Evolutionary conservation across 2,113 vertebrate genomes (phyloP).

Genomic region (Aegypius monachus): DNA sequence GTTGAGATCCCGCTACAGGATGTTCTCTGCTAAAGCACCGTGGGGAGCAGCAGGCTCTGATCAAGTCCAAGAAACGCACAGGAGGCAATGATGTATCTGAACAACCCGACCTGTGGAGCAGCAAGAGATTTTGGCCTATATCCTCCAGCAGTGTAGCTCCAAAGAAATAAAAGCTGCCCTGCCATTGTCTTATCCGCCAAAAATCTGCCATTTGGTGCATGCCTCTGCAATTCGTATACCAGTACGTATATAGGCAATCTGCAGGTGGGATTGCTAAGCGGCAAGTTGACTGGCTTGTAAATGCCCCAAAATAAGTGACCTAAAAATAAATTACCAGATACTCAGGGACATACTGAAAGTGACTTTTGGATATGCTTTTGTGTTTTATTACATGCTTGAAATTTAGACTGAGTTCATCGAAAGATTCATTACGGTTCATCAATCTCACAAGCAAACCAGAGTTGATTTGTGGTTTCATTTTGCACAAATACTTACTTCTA

Average conservation of each 20-base stretch:
- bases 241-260: neutral
- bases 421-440: slow-evolving; percentile 8
- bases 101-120: neutral
- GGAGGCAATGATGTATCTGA: rapidly evolving
- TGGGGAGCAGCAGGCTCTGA: neutral
- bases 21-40: neutral
- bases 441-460: slow-evolving; percentile 4
- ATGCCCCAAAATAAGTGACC: neutral
- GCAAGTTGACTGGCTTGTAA: neutral
- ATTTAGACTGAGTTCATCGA: neutral
- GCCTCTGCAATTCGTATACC: neutral
- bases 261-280: neutral
- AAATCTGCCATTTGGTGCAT: neutral
- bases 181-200: neutral
- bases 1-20: neutral
- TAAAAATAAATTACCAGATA: neutral
- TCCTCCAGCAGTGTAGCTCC: neutral
- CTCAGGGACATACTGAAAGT: neutral
- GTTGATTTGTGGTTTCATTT: slow-evolving; percentile 39
- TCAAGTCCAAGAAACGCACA: neutral
- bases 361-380: neutral
- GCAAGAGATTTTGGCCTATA: neutral
- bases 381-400: slow-evolving; percentile 21
- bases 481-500: slow-evolving; percentile 18
- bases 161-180: neutral